Percentiles rank a stretch among this genome's conserved stretches.
Conservation (phyloP, 2,888 invertebrate genomes). For the Catocala sponsa region DNA sequence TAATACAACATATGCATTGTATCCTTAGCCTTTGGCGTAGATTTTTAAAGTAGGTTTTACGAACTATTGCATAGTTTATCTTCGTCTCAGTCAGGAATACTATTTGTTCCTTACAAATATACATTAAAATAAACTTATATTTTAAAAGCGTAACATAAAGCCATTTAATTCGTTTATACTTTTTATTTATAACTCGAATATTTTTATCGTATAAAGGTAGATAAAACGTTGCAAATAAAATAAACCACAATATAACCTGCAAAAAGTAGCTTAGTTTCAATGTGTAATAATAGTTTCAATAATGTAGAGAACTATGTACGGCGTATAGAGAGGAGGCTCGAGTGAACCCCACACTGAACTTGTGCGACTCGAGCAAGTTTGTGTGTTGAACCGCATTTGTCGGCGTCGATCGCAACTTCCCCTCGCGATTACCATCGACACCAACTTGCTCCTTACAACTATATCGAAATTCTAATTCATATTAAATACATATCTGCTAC, state of each 20-base stretch:
- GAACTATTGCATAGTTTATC: too few relatives aligned
- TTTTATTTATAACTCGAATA: too few relatives aligned
- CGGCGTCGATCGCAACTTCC: slow-evolving; percentile 70
- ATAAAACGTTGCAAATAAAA: too few relatives aligned
- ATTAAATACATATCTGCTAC: slow-evolving; percentile 28
- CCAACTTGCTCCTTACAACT: slow-evolving; percentile 62
- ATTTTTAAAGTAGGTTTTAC: too few relatives aligned
- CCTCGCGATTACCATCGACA: slow-evolving; percentile 74
- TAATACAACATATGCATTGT: not conserved
- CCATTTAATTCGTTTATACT: too few relatives aligned
- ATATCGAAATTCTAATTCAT: slow-evolving; percentile 49
- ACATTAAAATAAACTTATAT: too few relatives aligned
- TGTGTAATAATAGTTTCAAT: not conserved
- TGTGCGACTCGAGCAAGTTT: slow-evolving; percentile 65
- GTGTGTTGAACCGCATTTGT: slow-evolving; percentile 80
- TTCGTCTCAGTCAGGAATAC: too few relatives aligned
- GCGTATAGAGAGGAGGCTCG: not conserved
- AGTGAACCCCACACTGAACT: slow-evolving; percentile 34
- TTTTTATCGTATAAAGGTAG: too few relatives aligned
- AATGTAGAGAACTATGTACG: slow-evolving; percentile 20
- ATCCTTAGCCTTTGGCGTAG: not conserved
- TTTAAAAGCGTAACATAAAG: too few relatives aligned
- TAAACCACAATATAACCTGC: too few relatives aligned
- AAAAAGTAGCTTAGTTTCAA: not conserved
- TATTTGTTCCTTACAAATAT: too few relatives aligned